Evolutionary conservation across 2,113 vertebrate genomes (phyloP).

Genomic region (Sporophila hypoxantha): DNA sequence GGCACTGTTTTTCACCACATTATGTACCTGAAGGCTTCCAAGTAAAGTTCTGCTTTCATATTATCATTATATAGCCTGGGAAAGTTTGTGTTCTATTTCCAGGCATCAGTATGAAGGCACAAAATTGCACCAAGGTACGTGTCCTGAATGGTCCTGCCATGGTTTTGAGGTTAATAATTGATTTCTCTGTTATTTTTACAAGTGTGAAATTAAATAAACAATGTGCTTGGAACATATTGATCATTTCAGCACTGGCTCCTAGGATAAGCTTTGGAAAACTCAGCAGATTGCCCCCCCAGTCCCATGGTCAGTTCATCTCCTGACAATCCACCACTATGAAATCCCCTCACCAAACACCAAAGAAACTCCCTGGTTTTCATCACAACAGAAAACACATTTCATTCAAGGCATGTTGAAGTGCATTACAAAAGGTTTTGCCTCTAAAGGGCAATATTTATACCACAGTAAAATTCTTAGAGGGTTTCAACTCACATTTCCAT

Average conservation of each 20-base stretch:
- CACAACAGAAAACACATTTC: not conserved
- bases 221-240: not conserved
- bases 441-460: not conserved
- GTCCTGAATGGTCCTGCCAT: not conserved
- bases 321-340: not conserved
- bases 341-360: not conserved
- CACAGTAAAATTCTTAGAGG: not conserved
- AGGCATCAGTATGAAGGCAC: not conserved
- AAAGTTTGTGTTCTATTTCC: not conserved
- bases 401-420: not conserved
- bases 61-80: not conserved
- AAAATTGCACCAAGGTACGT: not conserved
- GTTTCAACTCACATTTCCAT: slow-evolving; percentile 69
- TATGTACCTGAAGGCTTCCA: not conserved
- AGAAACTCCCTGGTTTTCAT: not conserved
- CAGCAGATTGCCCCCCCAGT: not conserved
- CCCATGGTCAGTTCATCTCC: not conserved
- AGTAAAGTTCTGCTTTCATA: not conserved
- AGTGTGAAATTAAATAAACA: not conserved
- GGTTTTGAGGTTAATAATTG: not conserved
- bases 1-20: not conserved
- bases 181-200: not conserved
- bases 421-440: not conserved
- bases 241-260: not conserved
- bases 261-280: not conserved